These are phyloP conservation scores for Clitarchus hookeri DNA, from an alignment of 2,888 invertebrate genomes.

Conservation along the genomic window DNA sequence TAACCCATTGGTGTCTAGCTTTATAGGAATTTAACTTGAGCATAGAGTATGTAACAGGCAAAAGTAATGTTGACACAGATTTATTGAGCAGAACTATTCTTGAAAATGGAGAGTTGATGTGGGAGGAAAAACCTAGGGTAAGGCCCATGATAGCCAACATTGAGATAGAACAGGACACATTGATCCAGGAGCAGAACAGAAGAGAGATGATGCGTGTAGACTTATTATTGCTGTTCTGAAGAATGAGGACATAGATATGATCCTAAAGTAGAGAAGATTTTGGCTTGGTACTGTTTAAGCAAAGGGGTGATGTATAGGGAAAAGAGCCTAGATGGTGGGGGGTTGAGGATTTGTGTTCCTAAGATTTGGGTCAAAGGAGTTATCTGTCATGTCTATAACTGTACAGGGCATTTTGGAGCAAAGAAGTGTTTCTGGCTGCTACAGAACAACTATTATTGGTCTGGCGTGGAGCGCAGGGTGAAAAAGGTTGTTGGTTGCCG, in stretches of 20 bases:
- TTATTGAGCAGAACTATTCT: neutral
- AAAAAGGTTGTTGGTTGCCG: neutral
- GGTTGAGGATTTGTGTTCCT: neutral
- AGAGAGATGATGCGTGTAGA: neutral
- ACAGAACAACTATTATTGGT: neutral
- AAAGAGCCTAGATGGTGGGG: neutral
- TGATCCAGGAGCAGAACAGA: neutral
- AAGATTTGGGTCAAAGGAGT: neutral
- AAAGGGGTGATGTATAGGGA: neutral
- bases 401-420: neutral
- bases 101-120: neutral
- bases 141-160: neutral
- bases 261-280: neutral
- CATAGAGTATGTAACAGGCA: neutral
- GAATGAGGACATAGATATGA: neutral
- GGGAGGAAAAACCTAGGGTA: neutral
- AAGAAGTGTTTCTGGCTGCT: neutral
- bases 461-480: no score
- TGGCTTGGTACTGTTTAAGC: neutral
- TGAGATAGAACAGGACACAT: neutral
- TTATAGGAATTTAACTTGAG: neutral
- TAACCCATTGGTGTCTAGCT: neutral
- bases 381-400: neutral
- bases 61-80: neutral
- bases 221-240: neutral